phyloP scores from a whole-genome alignment of 2,797 vertebrate genomes.

The Benthosema pterotum region DNA sequence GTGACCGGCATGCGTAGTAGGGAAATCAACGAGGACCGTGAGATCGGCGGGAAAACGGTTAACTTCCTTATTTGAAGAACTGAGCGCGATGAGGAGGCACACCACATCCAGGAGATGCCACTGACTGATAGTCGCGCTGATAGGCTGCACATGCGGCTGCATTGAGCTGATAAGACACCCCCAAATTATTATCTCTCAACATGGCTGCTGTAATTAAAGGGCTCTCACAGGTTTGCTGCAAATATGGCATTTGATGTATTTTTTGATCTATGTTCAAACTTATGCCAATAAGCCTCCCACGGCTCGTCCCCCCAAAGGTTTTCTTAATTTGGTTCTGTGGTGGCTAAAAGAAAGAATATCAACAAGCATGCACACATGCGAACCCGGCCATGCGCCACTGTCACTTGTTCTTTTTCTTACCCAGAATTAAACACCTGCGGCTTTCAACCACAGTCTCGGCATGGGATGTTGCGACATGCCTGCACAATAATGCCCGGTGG shows the following conservation, averaged over 20 bases:
- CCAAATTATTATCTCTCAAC: slow-evolving; percentile 68
- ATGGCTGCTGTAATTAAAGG: slow-evolving; percentile 74
- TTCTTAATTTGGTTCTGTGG: slow-evolving; percentile 26
- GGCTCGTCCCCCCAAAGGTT: slow-evolving; percentile 9
- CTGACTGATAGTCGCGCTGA: slow-evolving; percentile 64
- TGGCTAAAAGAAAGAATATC: slow-evolving; percentile 14
- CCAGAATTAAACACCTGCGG: no score
- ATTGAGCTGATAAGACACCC: slow-evolving; percentile 69
- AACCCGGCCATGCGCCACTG: not conserved
- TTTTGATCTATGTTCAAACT: slow-evolving; percentile 64
- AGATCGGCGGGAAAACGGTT: no score
- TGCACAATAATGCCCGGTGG: no score
- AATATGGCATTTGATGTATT: slow-evolving; percentile 60
- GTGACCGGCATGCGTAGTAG: no score
- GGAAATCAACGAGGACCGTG: no score
- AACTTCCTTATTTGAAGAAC: slow-evolving; percentile 62
- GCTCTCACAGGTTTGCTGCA: slow-evolving; percentile 62
- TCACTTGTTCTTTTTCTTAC: not conserved
- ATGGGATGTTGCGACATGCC: no score
- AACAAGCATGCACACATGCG: not conserved
- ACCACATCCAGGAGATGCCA: slow-evolving; percentile 74
- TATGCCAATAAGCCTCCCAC: slow-evolving; percentile 48
- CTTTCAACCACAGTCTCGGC: no score
- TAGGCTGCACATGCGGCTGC: slow-evolving; percentile 71
- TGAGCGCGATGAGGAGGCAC: slow-evolving; percentile 58